phyloP scores from a whole-genome alignment of 2,797 vertebrate genomes.

The Taeniopygia guttata region DNA sequence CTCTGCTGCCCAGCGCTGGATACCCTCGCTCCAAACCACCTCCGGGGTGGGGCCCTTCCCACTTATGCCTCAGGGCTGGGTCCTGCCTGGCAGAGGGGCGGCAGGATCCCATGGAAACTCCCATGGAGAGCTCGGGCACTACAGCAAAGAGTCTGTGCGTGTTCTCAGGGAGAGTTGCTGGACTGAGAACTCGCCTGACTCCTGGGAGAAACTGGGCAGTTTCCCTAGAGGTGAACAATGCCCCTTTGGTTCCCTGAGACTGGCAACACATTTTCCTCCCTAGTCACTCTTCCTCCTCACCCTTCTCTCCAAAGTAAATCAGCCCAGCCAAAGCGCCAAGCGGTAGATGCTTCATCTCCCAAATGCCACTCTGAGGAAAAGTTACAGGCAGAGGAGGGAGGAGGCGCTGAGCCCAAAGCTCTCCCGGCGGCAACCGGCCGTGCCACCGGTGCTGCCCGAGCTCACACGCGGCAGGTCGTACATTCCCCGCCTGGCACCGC shows the following conservation, averaged over 20 bases:
- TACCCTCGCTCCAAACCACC: not conserved
- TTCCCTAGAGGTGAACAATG: constrained; percentile 48
- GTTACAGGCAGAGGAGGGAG: not conserved
- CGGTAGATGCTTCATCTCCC: not conserved
- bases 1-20: not conserved
- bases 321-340: not conserved
- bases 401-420: not conserved
- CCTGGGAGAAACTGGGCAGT: not conserved
- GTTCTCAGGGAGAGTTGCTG: not conserved
- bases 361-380: not conserved
- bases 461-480: not conserved
- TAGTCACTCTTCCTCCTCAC: not conserved
- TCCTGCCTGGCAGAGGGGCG: not conserved
- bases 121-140: not conserved
- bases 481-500: not conserved
- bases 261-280: not conserved
- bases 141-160: not conserved
- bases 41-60: not conserved
- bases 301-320: constrained; percentile 11
- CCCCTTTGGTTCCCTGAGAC: constrained; percentile 34
- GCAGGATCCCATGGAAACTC: not conserved
- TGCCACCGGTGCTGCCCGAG: not conserved
- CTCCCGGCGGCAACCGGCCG: not conserved
- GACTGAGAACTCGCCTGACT: not conserved
- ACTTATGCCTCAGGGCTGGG: not conserved